Conservation (phyloP, 2,113 vertebrate genomes). For the Taurulus bubalis region DNA sequence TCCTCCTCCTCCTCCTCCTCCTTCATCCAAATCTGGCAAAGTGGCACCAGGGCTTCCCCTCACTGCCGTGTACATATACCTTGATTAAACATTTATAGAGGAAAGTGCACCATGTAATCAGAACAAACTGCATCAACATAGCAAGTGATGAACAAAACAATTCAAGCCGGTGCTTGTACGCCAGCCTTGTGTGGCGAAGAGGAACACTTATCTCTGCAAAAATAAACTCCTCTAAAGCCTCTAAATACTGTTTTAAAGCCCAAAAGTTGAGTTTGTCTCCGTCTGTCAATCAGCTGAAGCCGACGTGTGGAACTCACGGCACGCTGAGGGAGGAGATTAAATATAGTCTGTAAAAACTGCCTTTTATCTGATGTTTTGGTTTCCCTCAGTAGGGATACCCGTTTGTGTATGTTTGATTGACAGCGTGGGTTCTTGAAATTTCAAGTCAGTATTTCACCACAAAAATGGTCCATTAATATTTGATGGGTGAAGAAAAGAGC, state of each 20-base stretch:
- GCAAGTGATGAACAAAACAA: neutral
- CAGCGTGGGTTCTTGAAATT: constrained; percentile 21
- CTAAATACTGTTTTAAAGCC: neutral
- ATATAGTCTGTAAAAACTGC: constrained; percentile 23
- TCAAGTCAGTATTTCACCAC: constrained; percentile 38
- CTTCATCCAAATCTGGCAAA: neutral
- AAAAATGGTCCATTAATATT: constrained; percentile 49
- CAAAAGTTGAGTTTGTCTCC: constrained; percentile 13
- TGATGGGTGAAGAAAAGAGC: constrained; percentile 44
- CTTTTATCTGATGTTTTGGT: constrained; percentile 49
- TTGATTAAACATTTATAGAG: neutral
- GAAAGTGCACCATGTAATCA: neutral
- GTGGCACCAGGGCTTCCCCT: neutral
- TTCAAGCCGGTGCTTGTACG: neutral
- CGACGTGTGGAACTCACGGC: neutral
- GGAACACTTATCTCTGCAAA: neutral
- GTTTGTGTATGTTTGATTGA: constrained; percentile 52
- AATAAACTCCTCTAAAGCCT: neutral
- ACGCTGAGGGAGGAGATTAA: constrained; percentile 37
- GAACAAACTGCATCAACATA: neutral
- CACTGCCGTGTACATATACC: neutral
- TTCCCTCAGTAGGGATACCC: constrained; percentile 26
- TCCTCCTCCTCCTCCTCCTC: neutral
- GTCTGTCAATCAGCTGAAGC: constrained; percentile 24
- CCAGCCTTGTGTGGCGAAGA: neutral